phyloP scores from a whole-genome alignment of 2,888 invertebrate genomes.

The Apodemia duryi region DNA sequence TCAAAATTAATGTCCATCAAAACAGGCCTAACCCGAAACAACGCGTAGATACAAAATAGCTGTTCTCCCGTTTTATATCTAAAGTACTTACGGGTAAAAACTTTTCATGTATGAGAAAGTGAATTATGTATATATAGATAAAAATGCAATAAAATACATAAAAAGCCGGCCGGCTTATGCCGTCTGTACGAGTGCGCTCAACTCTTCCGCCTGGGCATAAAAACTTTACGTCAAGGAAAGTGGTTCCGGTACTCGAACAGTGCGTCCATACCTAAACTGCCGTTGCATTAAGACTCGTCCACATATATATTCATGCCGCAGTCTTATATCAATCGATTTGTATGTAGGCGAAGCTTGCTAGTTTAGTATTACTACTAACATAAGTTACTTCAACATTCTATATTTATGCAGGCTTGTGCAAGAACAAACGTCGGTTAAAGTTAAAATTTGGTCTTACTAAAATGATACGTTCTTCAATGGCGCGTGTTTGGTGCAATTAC shows the following conservation, averaged over 20 bases:
- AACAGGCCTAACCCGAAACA: no score
- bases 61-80: no score
- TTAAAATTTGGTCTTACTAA: not conserved
- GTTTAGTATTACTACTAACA: not conserved
- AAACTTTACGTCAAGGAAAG: constrained; percentile 35
- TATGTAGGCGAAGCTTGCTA: not conserved
- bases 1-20: no score
- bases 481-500: no score
- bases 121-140: no score
- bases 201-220: constrained; percentile 31
- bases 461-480: not conserved
- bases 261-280: constrained; percentile 22
- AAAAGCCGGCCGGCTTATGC: no score
- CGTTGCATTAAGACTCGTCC: not conserved
- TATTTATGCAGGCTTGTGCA: not conserved
- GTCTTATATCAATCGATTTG: not conserved
- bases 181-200: constrained; percentile 26
- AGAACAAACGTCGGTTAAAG: not conserved
- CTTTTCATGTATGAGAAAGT: no score
- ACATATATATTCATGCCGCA: not conserved
- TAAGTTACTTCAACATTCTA: not conserved
- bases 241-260: constrained; percentile 33
- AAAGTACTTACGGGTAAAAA: no score
- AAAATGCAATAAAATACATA: no score
- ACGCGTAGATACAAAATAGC: no score